phyloP scores from a whole-genome alignment of 2,113 vertebrate species.

The Atlantisia rogersi region DNA sequence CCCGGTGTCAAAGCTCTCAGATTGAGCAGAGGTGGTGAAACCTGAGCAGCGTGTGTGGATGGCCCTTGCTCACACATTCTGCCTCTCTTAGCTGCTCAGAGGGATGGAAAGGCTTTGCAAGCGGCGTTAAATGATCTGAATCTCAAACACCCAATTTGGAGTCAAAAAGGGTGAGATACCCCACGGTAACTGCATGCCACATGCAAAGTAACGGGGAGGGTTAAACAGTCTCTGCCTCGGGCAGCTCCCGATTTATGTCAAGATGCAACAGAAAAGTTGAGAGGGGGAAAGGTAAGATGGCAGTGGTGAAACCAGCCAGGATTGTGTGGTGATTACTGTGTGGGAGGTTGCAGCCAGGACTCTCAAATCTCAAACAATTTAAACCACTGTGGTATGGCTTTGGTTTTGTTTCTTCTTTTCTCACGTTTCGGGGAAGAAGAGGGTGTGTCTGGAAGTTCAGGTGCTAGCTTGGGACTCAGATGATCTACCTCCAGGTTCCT shows the following conservation, averaged over 20 bases:
- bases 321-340: background rate
- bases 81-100: background rate
- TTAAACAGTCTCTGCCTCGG: background rate
- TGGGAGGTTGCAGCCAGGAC: conserved; percentile 4
- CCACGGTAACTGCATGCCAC: background rate
- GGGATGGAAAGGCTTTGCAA: background rate
- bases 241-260: background rate
- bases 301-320: background rate
- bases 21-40: background rate
- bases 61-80: background rate
- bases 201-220: background rate
- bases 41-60: background rate
- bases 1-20: background rate
- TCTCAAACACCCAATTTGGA: background rate
- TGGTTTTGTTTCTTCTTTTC: conserved; percentile 40
- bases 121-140: background rate
- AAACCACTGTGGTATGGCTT: background rate
- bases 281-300: background rate
- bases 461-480: background rate
- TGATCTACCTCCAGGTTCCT: background rate
- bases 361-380: background rate
- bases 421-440: background rate
- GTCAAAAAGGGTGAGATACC: background rate
- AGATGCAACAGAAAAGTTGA: conserved; percentile 1
- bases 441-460: background rate